Evolutionary conservation across 1,140 invertebrate species (phyloP).

Genomic region (Eumaeus atala): DNA sequence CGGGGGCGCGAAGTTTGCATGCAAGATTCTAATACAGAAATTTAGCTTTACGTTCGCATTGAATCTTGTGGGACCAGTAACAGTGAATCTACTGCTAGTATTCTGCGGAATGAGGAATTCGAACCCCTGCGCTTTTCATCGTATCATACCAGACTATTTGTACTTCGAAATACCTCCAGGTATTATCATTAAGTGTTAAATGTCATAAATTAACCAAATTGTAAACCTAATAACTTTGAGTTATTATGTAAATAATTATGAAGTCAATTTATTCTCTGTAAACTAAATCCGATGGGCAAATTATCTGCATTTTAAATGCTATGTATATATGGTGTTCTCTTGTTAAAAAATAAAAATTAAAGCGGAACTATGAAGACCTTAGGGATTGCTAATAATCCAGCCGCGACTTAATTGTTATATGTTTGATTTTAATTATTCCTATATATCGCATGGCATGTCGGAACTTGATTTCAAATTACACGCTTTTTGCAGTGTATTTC

Average conservation of each 20-base stretch:
- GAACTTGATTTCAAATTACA: too few species aligned
- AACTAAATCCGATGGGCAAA: too few species aligned
- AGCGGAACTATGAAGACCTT: too few species aligned
- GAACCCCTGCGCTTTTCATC: slow-evolving; percentile 90
- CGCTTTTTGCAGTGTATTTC: slow-evolving; percentile 77
- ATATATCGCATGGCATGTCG: too few species aligned
- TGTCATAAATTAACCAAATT: not conserved
- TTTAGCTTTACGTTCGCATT: slow-evolving; percentile 97
- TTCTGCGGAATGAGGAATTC: slow-evolving; percentile 88
- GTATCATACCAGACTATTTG: slow-evolving; percentile 88
- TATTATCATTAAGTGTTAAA: slow-evolving; percentile 16
- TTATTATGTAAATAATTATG: too few species aligned
- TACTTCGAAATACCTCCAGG: slow-evolving; percentile 90
- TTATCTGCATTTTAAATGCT: too few species aligned
- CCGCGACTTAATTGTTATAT: too few species aligned
- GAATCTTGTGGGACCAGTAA: slow-evolving; percentile 91
- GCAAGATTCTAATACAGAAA: slow-evolving; percentile 96
- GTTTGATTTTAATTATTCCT: too few species aligned
- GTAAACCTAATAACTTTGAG: not conserved
- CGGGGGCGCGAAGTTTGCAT: slow-evolving; percentile 92
- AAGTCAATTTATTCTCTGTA: too few species aligned
- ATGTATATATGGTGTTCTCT: too few species aligned
- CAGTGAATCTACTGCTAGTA: slow-evolving; percentile 89
- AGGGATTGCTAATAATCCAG: too few species aligned
- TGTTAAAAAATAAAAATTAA: too few species aligned